Conservation (phyloP, 2,113 vertebrate species). For the Tiliqua scincoides region DNA sequence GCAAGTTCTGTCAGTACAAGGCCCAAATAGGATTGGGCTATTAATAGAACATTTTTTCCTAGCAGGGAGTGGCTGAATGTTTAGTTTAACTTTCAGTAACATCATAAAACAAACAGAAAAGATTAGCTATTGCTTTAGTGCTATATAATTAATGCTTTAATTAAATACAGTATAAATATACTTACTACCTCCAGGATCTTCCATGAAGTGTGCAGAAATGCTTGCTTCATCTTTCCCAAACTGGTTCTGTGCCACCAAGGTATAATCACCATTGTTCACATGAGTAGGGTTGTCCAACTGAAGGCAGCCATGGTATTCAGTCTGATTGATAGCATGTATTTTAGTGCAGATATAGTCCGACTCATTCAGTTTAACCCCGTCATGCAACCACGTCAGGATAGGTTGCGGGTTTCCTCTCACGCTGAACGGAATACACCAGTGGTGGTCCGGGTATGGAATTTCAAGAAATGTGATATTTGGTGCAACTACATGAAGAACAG, state of each 20-base stretch:
- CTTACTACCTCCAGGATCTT: constrained; percentile 86
- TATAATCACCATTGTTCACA: constrained; percentile 93
- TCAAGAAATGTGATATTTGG: constrained; percentile 93
- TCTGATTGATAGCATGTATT: constrained; percentile 90
- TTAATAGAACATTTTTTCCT: background rate
- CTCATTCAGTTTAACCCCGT: constrained; percentile 82
- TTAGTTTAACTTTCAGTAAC: background rate
- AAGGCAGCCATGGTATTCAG: constrained; percentile 95
- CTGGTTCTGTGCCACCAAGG: constrained; percentile 84
- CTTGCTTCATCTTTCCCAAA: constrained; percentile 84
- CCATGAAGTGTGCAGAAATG: constrained; percentile 93
- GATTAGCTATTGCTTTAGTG: background rate
- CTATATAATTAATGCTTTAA: background rate
- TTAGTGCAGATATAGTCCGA: constrained; percentile 88
- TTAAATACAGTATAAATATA: constrained; percentile 22
- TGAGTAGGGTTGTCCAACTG: constrained; percentile 96
- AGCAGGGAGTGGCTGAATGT: background rate
- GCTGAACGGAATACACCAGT: constrained; percentile 99
- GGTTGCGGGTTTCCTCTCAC: constrained; percentile 92
- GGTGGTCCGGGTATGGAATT: constrained; percentile 90
- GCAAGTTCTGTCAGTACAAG: too few species aligned
- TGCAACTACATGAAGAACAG: constrained; percentile 83
- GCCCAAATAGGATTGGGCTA: background rate
- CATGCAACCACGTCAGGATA: constrained; percentile 84
- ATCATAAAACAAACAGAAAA: background rate